Base-by-base conservation (phyloP, 2,113 vertebrate species). In the Anseranas semipalmata region DNA sequence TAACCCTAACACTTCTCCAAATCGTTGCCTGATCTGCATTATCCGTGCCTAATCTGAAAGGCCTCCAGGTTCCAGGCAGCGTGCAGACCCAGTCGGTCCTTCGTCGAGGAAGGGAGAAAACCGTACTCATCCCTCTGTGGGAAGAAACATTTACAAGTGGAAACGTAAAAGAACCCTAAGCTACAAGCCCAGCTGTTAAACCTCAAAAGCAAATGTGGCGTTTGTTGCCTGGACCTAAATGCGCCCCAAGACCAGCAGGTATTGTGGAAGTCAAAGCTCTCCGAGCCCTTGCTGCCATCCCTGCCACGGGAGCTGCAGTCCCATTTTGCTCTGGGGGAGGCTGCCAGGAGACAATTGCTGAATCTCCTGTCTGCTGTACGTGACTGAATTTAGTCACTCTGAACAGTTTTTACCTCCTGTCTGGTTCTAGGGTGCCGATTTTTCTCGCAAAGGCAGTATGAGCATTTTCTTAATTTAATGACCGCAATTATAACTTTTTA, bases 291-390 rank as follows among this genome's bases (percentile, higher is more conserved):
- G 4, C 35, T 59, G 63, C 73, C 4, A 0, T 43, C 15, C 41
- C 37, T 7, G 0, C 6, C 12, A 0, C 52, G 28, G 53, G 20
- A 58, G 46, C 15, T 5, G 43, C 62, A 1, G 1, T 17, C 9
- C 1, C 17, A 2, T n/a, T 73, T 41, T n/a, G 55, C 67, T 30
- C 5, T 1, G 28, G 37, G 25, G 66, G 67, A 33, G 2, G 3
- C 33, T 55, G 4, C 21, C 0, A 0, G 70, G n/a, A 68, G 83
- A 39, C 63, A 52, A 50, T 2, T 67, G 89, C 89, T 88, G 63
- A 50, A 12, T 55, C n/a, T 84, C 43, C 43, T 3, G 4, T 53
- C 56, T 77, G 86, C 41, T 59, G 9, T 27, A 1, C 1, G 0
- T 76, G 63, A 15, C 50, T 76, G 59, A 7, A 1, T 43, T 53